Base-by-base conservation (phyloP, 2,797 vertebrate genomes). In the Menidia menidia region DNA sequence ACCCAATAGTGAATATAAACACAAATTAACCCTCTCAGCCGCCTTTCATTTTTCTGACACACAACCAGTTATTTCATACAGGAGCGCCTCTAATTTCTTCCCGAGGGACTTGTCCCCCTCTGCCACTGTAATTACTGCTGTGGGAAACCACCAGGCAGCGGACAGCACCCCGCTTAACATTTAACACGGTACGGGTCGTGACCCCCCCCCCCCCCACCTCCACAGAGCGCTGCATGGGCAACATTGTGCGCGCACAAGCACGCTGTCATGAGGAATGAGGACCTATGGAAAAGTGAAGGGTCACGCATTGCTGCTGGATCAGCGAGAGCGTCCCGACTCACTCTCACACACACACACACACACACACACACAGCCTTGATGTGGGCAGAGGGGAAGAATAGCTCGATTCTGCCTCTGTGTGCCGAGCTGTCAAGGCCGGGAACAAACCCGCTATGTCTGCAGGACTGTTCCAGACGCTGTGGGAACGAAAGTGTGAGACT, bases 371-470 rank as follows among this genome's bases (percentile, higher is more conserved):
- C 54, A 73, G 45, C 53, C 31, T 47, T 3, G 4, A 62, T 79
- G 82, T 84, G 76, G 74, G 83, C 63, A 74, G 55, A 72, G 45
- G 33, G 73, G 82, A 88, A 87, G 80, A 91, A 91, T 77, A 53
- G 78, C 66, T 60, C 4, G 2, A 77, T 88, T 87, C 67, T 86
- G 58, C 47, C 66, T 73, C 67, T 84, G 74, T 64, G 11, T 39
- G 60, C 60, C 2, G 64, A 74, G 52, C 57, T 42, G 54, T 62
- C 32, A 55, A 35, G 32, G 42, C 1, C 35, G 68, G 67, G 74
- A 82, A 88, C 81, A 90, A 81, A 87, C 56, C 81, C 73, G 85
- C 80, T 86, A 75, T 85, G 75, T 85, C 33, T 62, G 68, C 18
- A n/a, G 2, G 64, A 32, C 18, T 43, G 73, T 50, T 58, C 42